Evolutionary conservation across 2,888 invertebrate species (phyloP), one percentile per base, ranked within the genome.

Genomic region (Desoria tigrina): DNA sequence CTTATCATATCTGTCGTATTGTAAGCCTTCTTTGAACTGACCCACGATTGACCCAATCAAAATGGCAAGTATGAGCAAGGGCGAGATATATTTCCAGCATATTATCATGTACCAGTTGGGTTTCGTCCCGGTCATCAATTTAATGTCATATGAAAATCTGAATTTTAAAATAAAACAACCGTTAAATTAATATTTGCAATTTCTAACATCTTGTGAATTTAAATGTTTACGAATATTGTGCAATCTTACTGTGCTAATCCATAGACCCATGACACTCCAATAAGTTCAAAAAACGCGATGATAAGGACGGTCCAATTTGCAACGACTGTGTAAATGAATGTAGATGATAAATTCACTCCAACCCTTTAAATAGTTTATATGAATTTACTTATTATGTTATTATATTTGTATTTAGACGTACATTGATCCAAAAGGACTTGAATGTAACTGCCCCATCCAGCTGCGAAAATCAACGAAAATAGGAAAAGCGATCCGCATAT

Each of bases 1-100:
- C 7, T 7, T n/a, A 26, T 53, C 24, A 16, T 37, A 56, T 6
- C n/a, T 18, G 37, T 56, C 56, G 37, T 56, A 56, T 4, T 56
- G 7, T 7, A 14, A 32, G 6, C 53, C 53, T 9, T 18, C 27
- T 26, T 9, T 24, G 53, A 9, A 53, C 26, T 53, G 53, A 9
- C 26, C 9, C 7, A 53, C 53, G 21, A 24, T 28, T 45, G 66
- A 55, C 14, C 49, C 57, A 9, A 65, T 21, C 1, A 70, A n/a
- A 9, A 70, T 1, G 11, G 21, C 4, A 9, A 61, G 9, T 14
- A 71, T 60, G 11, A 68, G 27, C 14, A 54, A 32, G 1, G 71
- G 71, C n/a, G 71, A 45, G 23, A 71, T 21, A 27, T 63, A 66
- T 39, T 68, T 68, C 71, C 71, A 71, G 42, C 68, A 68, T 9